Base-by-base conservation (phyloP, 2,888 invertebrate genomes). In the Trissolcus japonicus region DNA sequence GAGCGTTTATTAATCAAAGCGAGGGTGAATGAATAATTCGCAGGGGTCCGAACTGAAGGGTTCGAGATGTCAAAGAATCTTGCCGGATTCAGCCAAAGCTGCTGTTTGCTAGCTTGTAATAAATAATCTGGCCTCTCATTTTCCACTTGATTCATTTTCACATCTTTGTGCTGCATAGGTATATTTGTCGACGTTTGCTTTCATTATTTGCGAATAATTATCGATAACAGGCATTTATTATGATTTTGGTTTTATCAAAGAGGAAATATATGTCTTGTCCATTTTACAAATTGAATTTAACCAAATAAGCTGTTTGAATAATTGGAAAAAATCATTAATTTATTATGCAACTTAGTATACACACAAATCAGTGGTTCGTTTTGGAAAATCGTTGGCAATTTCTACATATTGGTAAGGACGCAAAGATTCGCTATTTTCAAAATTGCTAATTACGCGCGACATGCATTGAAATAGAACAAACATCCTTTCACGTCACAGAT, bases 1-100 rank as follows among this genome's bases (percentile, higher is more conserved):
- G 65, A 57, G 41, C 48, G 53, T 56, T 73, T 73, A 66, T 73
- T 73, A 73, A 66, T 66, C 54, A 55, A 66, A 66, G 43, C 46
- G 50, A 50, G 60, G 66, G 54, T 61, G 55, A 66, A 73, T 66
- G 61, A 43, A 61, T 59, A 66, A 54, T 40, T 56, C 53, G 35
- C 6, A 21, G 40, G 63, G 57, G 35, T 19, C 46, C 43, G 11
- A 50, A 41, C 29, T 60, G 40, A 73, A 60, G 73, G 73, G 66
- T 66, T 73, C 17, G 73, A 35, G 43, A 53, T 53, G 53, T 53
- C 21, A 46, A 41, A 55, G 53, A 60, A 54, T 60, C 55, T 51
- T 48, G 43, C 40, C 48, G 50, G 17, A 40, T 61, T 35, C 35
- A 35, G 35, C 11, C 6, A n/a, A 19, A 51, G 21, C 13, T 21